Evolutionary conservation across 2,888 invertebrate genomes (phyloP).

Genomic region (Tubiluchus corallicola): DNA sequence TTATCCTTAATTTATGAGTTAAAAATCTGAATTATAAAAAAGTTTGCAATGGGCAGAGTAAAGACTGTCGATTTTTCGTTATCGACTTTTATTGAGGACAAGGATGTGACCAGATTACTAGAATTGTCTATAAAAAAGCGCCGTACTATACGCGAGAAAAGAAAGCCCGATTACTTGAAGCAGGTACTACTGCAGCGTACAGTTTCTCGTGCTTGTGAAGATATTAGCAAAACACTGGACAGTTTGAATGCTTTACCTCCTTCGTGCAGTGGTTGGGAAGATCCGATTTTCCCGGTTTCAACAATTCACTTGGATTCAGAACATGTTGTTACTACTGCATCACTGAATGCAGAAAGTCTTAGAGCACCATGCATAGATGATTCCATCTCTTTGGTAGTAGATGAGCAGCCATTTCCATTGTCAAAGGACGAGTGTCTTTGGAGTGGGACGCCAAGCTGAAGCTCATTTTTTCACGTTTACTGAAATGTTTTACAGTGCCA

Average conservation of each 20-base stretch:
- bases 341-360: too few relatives aligned
- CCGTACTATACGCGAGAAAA: not conserved
- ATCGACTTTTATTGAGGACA: slow-evolving; percentile 1
- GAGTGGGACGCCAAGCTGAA: too few relatives aligned
- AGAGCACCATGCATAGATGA: too few relatives aligned
- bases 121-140: not conserved
- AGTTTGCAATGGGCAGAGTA: too few relatives aligned
- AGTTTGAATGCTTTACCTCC: not conserved
- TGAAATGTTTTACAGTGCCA: too few relatives aligned
- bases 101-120: not conserved
- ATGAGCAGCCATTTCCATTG: not conserved
- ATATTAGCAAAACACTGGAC: not conserved
- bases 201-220: not conserved
- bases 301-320: too few relatives aligned
- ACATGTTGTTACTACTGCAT: too few relatives aligned
- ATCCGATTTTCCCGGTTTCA: too few relatives aligned
- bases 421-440: not conserved
- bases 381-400: too few relatives aligned
- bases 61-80: not conserved
- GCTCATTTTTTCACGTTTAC: too few relatives aligned
- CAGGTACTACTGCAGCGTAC: not conserved
- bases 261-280: not conserved
- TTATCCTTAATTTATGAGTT: too few relatives aligned
- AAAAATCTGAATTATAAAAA: too few relatives aligned
- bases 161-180: not conserved